These are phyloP conservation scores for Cremastinae sp. DNA, from an alignment of 2,888 invertebrate genomes.

Conservation along the genomic window DNA sequence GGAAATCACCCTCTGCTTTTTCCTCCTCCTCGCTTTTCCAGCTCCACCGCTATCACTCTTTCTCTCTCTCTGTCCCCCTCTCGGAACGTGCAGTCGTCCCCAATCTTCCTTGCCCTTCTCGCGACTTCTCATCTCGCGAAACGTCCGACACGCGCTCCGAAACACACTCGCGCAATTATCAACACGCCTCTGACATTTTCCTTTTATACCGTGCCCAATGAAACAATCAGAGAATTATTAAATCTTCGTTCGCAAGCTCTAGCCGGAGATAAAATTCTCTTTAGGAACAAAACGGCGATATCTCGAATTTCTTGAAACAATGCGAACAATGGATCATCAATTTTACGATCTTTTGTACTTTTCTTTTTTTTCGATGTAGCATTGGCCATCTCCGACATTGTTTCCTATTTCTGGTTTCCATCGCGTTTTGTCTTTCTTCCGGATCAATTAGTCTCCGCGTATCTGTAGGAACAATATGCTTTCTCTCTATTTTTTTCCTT, in stretches of 20 bases:
- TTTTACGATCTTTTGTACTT: conserved; percentile 70
- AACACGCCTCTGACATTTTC: conserved; percentile 69
- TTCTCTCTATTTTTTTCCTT: conserved; percentile 19
- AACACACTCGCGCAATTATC: conserved; percentile 76
- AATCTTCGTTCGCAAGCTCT: no score
- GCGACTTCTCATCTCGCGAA: conserved; percentile 72
- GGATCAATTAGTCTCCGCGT: neutral
- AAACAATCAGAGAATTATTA: no score
- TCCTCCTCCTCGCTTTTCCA: conserved; percentile 32
- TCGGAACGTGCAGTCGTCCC: conserved; percentile 57
- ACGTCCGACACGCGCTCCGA: conserved; percentile 57
- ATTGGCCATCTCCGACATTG: conserved; percentile 79
- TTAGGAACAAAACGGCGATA: conserved; percentile 73
- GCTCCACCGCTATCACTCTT: conserved; percentile 31
- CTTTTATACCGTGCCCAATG: no score
- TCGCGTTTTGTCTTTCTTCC: neutral
- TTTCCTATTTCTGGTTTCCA: conserved; percentile 57
- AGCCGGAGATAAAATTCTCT: conserved; percentile 66
- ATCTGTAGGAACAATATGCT: conserved; percentile 25
- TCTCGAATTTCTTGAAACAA: conserved; percentile 75
- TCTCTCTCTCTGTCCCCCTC: conserved; percentile 35
- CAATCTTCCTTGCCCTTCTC: conserved; percentile 67
- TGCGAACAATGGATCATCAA: conserved; percentile 79
- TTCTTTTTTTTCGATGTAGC: conserved; percentile 76
- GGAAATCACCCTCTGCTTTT: conserved; percentile 81